Base-by-base conservation (phyloP, 64 coral and sea anemone species). In the Dendrophyllia cribrosa region DNA sequence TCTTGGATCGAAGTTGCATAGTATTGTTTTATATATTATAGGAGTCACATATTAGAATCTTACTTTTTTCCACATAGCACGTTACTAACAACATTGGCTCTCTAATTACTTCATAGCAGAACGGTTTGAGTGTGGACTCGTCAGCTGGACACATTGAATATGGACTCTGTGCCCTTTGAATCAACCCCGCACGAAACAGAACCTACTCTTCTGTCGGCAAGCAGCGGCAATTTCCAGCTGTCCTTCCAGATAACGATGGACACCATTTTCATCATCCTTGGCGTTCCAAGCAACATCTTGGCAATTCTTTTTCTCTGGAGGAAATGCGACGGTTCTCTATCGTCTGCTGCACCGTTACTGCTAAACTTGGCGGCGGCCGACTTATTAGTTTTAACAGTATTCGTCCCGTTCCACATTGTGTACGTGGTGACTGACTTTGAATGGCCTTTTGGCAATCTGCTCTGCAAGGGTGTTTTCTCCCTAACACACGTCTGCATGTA, bases 381-480 rank as follows among this genome's bases (percentile, higher is more conserved):
- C 66, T 7, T 95, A 58, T 34, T 88, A 9, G 86, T 85, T 19
- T 59, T 95, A 5, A 7, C 90, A 9, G 23, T 90, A 4, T 95
- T 86, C 43, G 44, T 86, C 15, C 93, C 93, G 3, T 86, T 91
- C 46, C 90, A 90, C 61, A 13, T 95, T 1, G 93, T 71, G 3
- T 95, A 95, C 45, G 93, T 90, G 47, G 44, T 68, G 5, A 3
- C 85, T 2, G 93, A 72, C 6, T 65, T 90, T 8, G 51, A 77
- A 43, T 95, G 93, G 93, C 93, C 93, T 2, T 95, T 95, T 70
- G 88, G 93, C 5, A 20, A 8, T 20, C 66, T 79, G 12, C 61
- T 95, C 68, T 95, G 93, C 23, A 95, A 90, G 65, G 49, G 67
- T 3, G 88, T 95, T 44, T 95, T 95, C 51, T 86, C 74, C 4